These are phyloP conservation scores for Motacilla tschutschensis DNA, from an alignment of 2,113 vertebrate species.

Conservation along the genomic window DNA sequence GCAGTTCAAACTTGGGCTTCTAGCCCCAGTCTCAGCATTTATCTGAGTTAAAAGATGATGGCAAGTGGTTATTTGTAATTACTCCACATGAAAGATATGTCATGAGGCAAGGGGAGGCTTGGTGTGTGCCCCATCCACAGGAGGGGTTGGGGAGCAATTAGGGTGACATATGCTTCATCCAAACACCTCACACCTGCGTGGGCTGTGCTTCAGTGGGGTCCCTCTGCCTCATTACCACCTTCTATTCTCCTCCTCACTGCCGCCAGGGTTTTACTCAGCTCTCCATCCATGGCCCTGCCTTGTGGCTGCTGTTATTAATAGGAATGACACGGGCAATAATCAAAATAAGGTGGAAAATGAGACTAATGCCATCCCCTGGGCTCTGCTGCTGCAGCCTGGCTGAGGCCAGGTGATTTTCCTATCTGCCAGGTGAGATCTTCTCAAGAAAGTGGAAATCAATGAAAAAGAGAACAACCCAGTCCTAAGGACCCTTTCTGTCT, in stretches of 20 bases:
- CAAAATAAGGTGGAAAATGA: neutral
- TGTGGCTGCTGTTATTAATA: neutral
- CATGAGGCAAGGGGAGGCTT: neutral
- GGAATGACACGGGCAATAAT: neutral
- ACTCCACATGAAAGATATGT: neutral
- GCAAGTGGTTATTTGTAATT: constrained; percentile 8
- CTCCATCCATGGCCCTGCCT: neutral
- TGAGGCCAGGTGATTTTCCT: neutral
- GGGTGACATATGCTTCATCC: neutral
- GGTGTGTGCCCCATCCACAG: neutral
- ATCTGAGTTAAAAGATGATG: neutral
- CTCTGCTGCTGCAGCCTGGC: neutral
- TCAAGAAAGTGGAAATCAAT: neutral
- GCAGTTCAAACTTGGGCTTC: neutral
- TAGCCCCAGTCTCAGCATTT: neutral
- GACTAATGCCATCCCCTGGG: neutral
- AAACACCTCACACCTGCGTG: neutral
- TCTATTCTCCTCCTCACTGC: neutral
- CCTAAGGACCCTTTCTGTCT: neutral
- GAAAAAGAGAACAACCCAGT: neutral
- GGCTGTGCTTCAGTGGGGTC: neutral
- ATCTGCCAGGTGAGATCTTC: neutral
- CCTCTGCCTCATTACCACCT: neutral
- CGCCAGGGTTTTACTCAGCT: neutral
- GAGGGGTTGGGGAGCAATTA: neutral